Conservation (phyloP, 2,113 vertebrate species). For the Sorex fumeus region DNA sequence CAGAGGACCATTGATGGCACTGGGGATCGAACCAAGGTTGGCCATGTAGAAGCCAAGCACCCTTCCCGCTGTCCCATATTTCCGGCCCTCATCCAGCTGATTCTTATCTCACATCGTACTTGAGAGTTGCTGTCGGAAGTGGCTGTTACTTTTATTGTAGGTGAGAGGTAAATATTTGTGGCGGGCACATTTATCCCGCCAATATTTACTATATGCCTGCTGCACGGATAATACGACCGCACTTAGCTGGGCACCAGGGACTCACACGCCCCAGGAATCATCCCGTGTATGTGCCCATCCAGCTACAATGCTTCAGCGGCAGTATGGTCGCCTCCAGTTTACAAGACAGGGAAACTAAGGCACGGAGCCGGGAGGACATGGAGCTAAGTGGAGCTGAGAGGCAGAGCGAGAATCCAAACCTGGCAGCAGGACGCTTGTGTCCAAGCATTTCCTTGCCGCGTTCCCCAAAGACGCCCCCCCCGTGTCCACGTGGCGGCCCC, state of each 20-base stretch:
- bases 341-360: background rate
- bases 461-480: too few species aligned
- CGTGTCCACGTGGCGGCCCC: too few species aligned
- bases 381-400: too few species aligned
- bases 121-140: background rate
- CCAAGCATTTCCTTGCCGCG: background rate
- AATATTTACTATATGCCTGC: background rate
- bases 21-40: background rate
- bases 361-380: background rate
- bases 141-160: background rate
- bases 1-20: too few species aligned
- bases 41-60: background rate
- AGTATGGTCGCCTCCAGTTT: background rate
- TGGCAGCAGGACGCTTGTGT: background rate
- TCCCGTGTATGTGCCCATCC: background rate
- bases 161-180: conserved; percentile 22
- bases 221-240: background rate
- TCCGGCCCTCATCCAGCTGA: background rate
- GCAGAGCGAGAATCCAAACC: background rate
- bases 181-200: conserved; percentile 7
- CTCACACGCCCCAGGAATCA: background rate
- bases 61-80: background rate
- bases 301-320: background rate
- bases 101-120: background rate
- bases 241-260: background rate